Percentiles rank a stretch among this genome's conserved stretches.
Evolutionary conservation across 1,140 invertebrate genomes (phyloP).

Genomic region (Ceratitis capitata): DNA sequence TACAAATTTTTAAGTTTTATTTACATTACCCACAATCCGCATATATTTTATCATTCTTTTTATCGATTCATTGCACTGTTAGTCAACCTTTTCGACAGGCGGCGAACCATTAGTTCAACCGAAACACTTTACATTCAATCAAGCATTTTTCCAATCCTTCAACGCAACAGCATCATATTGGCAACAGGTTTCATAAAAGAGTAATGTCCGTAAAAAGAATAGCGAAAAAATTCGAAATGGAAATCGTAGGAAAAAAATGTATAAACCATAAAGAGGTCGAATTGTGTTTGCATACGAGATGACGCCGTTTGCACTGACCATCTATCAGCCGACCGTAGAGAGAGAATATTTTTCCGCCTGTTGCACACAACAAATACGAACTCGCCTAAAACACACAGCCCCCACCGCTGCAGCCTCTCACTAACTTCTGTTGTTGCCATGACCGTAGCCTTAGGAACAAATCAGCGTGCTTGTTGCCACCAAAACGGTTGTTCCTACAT

Average conservation of each 20-base stretch:
- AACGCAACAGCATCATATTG: background rate
- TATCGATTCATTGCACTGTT: background rate
- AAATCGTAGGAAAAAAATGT: background rate
- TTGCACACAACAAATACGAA: background rate
- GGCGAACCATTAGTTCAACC: background rate
- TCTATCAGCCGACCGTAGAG: background rate
- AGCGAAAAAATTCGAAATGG: background rate
- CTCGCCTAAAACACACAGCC: background rate
- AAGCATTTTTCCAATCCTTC: background rate
- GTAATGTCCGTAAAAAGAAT: background rate
- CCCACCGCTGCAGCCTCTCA: background rate
- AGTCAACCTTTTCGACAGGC: background rate
- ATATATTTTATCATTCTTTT: background rate
- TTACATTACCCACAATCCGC: too few relatives aligned
- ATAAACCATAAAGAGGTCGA: background rate
- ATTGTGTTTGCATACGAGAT: background rate
- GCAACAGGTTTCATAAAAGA: background rate
- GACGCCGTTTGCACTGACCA: background rate
- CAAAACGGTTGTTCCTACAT: background rate
- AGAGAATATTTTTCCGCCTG: background rate
- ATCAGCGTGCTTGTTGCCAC: background rate
- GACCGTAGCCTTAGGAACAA: background rate
- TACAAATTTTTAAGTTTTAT: too few relatives aligned
- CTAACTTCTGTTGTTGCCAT: background rate
- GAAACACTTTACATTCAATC: background rate